These are phyloP conservation scores for Cosmia trapezina DNA, from an alignment of 2,888 invertebrate genomes.

Conservation along the genomic window DNA sequence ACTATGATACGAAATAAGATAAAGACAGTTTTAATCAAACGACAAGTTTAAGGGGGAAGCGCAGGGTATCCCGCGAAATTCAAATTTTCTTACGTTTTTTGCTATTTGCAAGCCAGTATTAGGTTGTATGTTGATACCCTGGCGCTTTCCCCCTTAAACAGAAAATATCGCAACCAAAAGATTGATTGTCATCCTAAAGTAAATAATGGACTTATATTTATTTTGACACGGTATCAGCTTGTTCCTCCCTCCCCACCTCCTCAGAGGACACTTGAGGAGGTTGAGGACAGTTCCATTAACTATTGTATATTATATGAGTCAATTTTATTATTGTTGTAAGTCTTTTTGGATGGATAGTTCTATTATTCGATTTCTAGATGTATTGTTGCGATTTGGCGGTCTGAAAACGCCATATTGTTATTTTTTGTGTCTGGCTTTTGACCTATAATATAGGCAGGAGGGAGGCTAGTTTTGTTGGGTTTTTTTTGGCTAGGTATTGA, in stretches of 20 bases:
- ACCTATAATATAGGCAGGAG: background rate
- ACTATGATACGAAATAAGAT: too few relatives aligned
- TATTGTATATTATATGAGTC: constrained; percentile 18
- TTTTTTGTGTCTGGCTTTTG: background rate
- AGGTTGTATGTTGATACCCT: too few relatives aligned
- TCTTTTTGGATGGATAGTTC: background rate
- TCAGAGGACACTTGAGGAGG: background rate
- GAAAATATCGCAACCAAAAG: constrained; percentile 36
- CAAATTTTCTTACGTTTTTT: too few relatives aligned
- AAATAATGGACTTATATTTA: constrained; percentile 61
- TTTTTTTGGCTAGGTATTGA: background rate
- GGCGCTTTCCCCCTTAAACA: constrained; percentile 2
- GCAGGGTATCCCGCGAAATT: too few relatives aligned
- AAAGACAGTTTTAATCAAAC: too few relatives aligned
- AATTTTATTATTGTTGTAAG: constrained; percentile 11
- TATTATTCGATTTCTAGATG: constrained; percentile 25
- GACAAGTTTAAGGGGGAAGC: too few relatives aligned
- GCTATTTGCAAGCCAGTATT: too few relatives aligned
- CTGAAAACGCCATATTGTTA: background rate
- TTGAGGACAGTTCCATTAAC: constrained; percentile 48
- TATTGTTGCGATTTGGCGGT: constrained; percentile 6
- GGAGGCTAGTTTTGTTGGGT: background rate
- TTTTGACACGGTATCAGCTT: constrained; percentile 58
- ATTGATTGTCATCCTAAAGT: constrained; percentile 53
- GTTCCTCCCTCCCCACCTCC: constrained; percentile 6